Evolutionary conservation across 2,797 vertebrate genomes (phyloP).

Genomic region (Galaxias olidus): DNA sequence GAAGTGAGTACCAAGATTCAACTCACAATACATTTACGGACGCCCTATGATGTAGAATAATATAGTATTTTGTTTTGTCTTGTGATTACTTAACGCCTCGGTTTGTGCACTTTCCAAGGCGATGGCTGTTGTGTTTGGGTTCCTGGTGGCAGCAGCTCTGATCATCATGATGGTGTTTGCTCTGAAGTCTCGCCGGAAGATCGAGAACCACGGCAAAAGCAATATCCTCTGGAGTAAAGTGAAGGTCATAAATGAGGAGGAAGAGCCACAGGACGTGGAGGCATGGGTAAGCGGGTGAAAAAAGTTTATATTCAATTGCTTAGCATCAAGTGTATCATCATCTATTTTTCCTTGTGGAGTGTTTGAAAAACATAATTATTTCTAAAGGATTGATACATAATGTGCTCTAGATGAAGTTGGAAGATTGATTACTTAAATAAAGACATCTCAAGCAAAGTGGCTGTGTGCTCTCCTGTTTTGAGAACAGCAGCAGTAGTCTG

Average conservation of each 20-base stretch:
- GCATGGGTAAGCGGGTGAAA: constrained; percentile 82
- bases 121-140: constrained; percentile 86
- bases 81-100: too few relatives aligned
- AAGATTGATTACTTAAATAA: too few relatives aligned
- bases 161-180: constrained; percentile 89
- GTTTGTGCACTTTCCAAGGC: constrained; percentile 70
- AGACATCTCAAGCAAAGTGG: too few relatives aligned
- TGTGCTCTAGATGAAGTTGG: neutral
- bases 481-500: neutral
- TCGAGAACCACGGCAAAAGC: constrained; percentile 77
- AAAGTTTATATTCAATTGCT: too few relatives aligned
- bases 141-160: constrained; percentile 79
- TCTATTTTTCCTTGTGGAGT: too few relatives aligned
- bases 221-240: constrained; percentile 86
- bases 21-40: too few relatives aligned
- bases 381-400: too few relatives aligned
- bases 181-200: constrained; percentile 83
- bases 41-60: too few relatives aligned
- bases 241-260: constrained; percentile 64
- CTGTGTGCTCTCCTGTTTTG: neutral
- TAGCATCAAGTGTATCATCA: too few relatives aligned
- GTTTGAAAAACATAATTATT: too few relatives aligned
- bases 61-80: too few relatives aligned
- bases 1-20: too few relatives aligned
- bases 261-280: constrained; percentile 80